Base-by-base conservation (phyloP, 2,797 vertebrate species). In the Molossus alvarezi region DNA sequence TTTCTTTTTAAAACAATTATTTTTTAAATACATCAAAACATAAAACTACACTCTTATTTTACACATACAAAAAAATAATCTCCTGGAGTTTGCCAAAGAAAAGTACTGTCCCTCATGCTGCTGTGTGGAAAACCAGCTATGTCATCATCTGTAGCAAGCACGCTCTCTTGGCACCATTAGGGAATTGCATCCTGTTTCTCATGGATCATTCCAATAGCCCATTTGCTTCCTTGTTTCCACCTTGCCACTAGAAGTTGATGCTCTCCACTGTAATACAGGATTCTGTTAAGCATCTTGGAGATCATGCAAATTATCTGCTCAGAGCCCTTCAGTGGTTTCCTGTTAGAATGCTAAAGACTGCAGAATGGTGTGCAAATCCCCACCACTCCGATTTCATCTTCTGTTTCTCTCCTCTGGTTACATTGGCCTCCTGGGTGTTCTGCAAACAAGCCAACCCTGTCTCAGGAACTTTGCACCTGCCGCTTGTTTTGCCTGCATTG, bases 1-100 rank as follows among this genome's bases (percentile, higher is more conserved):
- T 71, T 95, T 77, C 27, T 45, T 86, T 55, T 48, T 55, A 90
- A 80, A 85, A 9, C 15, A 83, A 20, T 33, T 83, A 23, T 82
- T 90, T 86, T 85, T 27, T 17, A 55, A 82, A 45, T 94, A 33
- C 64, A 33, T 64, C 62, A 57, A 48, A 71, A 51, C 13, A 73
- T 41, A 67, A 57, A 33, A 33, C 14, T 27, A 25, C 1, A 5
- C 45, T 93, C 41, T 91, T 67, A 14, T 45, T 90, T 75, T 86
- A 53, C 60, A 76, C 76, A 87, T 15, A 65, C 7, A 62, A 67
- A 41, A 65, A 79, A 65, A 33, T 37, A 41, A 17, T 48, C 27
- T 55, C 33, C 37, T 71, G 84, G 60, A 81, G 53, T 76, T 69
- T 45, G 60, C n/a, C 45, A 76, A 65, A 29, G 20, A 27, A 80